A percentile compares a stretch with the other conserved stretches of the same genome.
phyloP scores from a whole-genome alignment of 2,113 vertebrate species.

The Bubo blakistoni region DNA sequence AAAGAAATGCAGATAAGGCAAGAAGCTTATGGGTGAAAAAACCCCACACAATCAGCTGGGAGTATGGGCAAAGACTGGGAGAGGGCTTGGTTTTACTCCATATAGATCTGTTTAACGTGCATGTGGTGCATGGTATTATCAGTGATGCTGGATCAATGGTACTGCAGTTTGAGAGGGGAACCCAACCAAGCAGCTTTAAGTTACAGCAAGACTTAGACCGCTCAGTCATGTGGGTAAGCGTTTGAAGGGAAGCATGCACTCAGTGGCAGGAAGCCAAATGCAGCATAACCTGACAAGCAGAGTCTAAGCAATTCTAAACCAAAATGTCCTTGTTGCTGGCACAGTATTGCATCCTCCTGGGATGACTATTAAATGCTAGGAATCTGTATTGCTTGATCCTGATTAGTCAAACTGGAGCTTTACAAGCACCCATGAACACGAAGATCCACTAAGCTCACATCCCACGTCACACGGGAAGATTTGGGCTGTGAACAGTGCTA shows the following conservation, averaged over 20 bases:
- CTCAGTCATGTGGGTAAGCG: rapidly evolving
- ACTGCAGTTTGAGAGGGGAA: not conserved
- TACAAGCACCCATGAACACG: not conserved
- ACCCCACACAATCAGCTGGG: not conserved
- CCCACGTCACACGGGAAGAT: not conserved
- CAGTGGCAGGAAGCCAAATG: not conserved
- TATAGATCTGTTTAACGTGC: not conserved
- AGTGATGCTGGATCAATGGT: not conserved
- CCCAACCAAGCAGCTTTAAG: not conserved
- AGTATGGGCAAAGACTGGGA: not conserved
- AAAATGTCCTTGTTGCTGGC: not conserved
- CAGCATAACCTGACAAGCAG: not conserved
- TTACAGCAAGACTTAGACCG: not conserved
- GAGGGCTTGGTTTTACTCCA: not conserved
- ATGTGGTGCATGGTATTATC: not conserved
- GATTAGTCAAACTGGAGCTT: not conserved
- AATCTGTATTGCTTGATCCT: not conserved
- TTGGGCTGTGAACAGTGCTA: not conserved
- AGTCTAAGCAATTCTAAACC: not conserved
- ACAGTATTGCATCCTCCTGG: not conserved
- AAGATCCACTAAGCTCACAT: not conserved
- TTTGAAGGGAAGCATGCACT: not conserved
- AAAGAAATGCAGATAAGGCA: not conserved
- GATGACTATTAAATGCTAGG: not conserved
- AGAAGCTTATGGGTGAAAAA: not conserved